These are phyloP conservation scores for Rhinoraja longicauda DNA, from an alignment of 2,797 vertebrate genomes.

Conservation along the genomic window DNA sequence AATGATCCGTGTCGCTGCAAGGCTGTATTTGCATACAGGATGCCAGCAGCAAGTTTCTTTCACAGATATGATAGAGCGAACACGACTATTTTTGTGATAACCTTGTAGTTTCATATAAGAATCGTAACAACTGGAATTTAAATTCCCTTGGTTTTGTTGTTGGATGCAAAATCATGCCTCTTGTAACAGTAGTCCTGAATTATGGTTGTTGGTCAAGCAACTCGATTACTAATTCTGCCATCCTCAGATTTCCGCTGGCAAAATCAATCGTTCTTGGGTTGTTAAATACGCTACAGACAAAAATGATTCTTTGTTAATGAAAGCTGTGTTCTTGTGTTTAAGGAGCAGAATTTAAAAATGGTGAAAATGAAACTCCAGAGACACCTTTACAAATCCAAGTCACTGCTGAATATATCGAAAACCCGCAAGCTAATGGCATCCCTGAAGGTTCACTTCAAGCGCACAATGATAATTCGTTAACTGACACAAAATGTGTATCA, in stretches of 20 bases:
- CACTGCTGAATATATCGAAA: slow-evolving; percentile 60
- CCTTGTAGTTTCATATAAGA: too few relatives aligned
- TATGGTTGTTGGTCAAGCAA: too few relatives aligned
- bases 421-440: slow-evolving; percentile 80
- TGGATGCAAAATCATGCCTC: too few relatives aligned
- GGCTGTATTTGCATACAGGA: too few relatives aligned
- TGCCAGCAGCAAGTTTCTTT: too few relatives aligned
- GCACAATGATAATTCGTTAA: background rate
- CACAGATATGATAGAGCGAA: too few relatives aligned
- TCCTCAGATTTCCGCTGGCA: background rate
- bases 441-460: slow-evolving; percentile 43
- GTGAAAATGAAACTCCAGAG: slow-evolving; percentile 44
- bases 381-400: slow-evolving; percentile 44
- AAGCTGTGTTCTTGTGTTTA: slow-evolving; percentile 43
- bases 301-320: background rate
- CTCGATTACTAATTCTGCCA: too few relatives aligned
- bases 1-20: too few relatives aligned
- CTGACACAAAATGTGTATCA: slow-evolving; percentile 78
- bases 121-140: too few relatives aligned
- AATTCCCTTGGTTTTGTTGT: too few relatives aligned
- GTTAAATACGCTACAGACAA: background rate
- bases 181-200: too few relatives aligned
- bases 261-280: background rate
- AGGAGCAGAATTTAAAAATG: slow-evolving; percentile 56
- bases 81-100: too few relatives aligned